Evolutionary conservation across 2,113 vertebrate genomes (phyloP), one percentile per base, ranked within the genome.

Genomic region (Eretmochelys imbricata): DNA sequence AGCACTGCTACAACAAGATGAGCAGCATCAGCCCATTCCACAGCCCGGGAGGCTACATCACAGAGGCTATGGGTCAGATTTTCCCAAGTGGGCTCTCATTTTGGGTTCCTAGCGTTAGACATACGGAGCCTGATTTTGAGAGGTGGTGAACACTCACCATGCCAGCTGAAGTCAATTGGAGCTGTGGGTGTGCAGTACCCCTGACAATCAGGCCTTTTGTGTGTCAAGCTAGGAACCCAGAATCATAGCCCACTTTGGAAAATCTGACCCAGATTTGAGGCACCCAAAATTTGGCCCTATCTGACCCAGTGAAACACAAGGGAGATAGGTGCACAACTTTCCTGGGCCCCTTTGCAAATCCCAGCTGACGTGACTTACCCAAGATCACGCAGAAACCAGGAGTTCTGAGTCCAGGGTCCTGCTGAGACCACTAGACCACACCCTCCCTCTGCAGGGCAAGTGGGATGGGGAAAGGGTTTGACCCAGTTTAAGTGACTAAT

Each of bases 281-380:
- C 11, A 1, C 1, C 10, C 75, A 22, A 5, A 0, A 1, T 4
- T 4, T 0, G 53, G 54, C 69, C 10, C 51, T 72, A 29, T 78
- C 62, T 0, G 10, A 12, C 0, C 5, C 0, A 24, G 72, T 25
- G 72, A 76, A 11, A n/a, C 20, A 62, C 29, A 62, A 35, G 29
- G 13, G 29, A 62, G 59, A 16, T 31, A 55, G 54, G 24, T 3
- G 54, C 27, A 59, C 57, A 59, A 29, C 57, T 59, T 27, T 12
- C 57, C 57, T 10, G 11, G 11, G 10, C 57, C 25, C 53, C 54
- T 55, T 55, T 55, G 20, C 54, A 55, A 55, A 55, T 55, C 27
- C 25, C 57, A 13, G 57, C 11, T 59, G 57, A 59, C 12, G n/a
- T 8, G 35, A 69, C 8, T 69, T n/a, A 62, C 57, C 57, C 10